These are phyloP conservation scores for Rostratula benghalensis DNA, from an alignment of 2,113 vertebrate genomes.

Conservation along the genomic window DNA sequence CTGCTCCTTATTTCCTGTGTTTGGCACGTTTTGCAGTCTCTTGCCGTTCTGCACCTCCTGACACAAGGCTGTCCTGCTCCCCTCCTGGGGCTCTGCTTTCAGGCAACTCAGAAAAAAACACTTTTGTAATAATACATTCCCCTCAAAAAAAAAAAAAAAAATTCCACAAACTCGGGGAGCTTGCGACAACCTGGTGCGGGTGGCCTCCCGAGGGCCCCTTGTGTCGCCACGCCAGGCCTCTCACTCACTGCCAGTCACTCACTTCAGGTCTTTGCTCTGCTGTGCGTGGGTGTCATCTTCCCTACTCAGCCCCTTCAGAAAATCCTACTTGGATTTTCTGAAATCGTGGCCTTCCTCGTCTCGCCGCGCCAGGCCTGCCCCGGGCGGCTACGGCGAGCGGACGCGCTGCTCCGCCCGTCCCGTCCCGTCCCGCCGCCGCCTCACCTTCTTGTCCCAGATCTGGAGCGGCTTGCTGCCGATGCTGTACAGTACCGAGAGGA, in stretches of 20 bases:
- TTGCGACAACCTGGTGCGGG: background rate
- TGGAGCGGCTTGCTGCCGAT: background rate
- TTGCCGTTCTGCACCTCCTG: background rate
- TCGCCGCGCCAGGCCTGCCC: background rate
- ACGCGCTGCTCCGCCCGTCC: background rate
- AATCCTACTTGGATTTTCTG: background rate
- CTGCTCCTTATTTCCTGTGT: background rate
- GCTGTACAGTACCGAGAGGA: background rate
- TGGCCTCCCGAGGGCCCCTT: background rate
- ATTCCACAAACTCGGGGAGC: background rate
- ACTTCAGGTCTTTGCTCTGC: background rate
- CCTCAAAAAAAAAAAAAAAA: background rate
- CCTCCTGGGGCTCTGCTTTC: background rate
- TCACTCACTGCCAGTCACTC: background rate
- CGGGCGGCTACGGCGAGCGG: background rate
- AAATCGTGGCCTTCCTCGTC: background rate
- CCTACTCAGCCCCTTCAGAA: background rate
- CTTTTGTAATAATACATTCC: background rate
- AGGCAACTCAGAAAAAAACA: background rate
- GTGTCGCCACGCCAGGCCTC: too few relatives aligned
- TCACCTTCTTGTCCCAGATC: background rate
- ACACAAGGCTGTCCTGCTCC: background rate
- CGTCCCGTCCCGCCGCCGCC: background rate
- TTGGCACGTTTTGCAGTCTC: background rate
- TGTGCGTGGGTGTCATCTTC: rapidly evolving